Conservation (phyloP, 2,888 invertebrate genomes). For the Cylloceria caligata region DNA sequence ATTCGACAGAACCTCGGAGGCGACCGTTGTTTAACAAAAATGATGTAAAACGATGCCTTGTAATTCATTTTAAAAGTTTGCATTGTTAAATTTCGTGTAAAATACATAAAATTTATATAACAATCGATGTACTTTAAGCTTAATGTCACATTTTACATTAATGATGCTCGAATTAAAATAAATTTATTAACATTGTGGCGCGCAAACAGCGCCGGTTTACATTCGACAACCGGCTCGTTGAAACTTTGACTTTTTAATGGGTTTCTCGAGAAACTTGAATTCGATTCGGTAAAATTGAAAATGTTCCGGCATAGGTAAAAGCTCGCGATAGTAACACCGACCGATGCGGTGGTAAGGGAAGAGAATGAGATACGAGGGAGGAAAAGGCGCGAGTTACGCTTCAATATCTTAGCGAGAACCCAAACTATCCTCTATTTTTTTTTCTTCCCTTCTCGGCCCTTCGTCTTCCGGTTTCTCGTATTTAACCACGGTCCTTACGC, state of each 20-base stretch:
- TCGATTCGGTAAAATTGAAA: too few species aligned
- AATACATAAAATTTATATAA: too few species aligned
- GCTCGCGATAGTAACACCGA: background rate
- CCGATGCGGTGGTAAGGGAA: background rate
- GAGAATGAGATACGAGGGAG: conserved; percentile 7
- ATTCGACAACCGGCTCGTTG: background rate
- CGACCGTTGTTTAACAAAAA: too few species aligned
- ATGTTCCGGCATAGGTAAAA: too few species aligned
- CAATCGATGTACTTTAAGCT: too few species aligned
- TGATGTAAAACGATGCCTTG: too few species aligned
- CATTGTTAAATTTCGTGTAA: too few species aligned
- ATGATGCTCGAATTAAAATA: too few species aligned
- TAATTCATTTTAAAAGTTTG: too few species aligned
- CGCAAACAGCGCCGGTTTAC: conserved; percentile 10
- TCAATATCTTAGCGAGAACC: background rate
- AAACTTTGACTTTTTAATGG: conserved; percentile 50
- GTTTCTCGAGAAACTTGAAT: conserved; percentile 24
- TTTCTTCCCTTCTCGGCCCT: background rate
- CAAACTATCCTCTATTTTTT: background rate
- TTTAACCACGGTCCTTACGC: background rate
- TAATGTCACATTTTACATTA: too few species aligned
- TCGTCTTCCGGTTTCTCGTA: background rate
- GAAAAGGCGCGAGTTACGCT: conserved; percentile 11
- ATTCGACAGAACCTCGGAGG: too few species aligned
- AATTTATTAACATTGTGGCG: too few species aligned